A percentile compares a stretch with the other conserved stretches of the same genome.
Evolutionary conservation across 2,113 vertebrate genomes (phyloP).

Genomic region (Dissostichus mawsoni): DNA sequence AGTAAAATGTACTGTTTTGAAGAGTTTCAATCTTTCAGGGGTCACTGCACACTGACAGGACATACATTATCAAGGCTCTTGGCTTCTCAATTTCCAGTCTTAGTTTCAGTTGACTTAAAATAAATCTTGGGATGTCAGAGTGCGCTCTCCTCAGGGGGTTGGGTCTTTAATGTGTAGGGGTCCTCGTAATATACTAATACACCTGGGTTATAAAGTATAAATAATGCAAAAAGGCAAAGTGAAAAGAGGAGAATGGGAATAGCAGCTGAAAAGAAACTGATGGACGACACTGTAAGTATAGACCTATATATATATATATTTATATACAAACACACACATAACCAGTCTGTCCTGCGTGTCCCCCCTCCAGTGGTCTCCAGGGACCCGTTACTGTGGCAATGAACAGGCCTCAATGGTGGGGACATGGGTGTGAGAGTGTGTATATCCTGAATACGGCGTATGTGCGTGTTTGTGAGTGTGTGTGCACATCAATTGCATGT

Average conservation of each 20-base stretch:
- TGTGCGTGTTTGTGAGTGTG: slow-evolving; percentile 36
- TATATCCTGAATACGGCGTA: slow-evolving; percentile 43
- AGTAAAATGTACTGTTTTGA: slow-evolving; percentile 9
- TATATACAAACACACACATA: slow-evolving; percentile 60
- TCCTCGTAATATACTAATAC: background rate
- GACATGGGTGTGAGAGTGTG: slow-evolving; percentile 51
- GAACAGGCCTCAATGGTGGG: slow-evolving; percentile 67
- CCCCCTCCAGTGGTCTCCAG: slow-evolving; percentile 71
- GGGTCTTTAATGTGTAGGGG: background rate
- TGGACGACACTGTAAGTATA: slow-evolving; percentile 11
- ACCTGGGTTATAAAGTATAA: background rate
- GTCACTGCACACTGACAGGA: slow-evolving; percentile 22
- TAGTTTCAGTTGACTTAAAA: slow-evolving; percentile 34
- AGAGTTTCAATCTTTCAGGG: slow-evolving; percentile 35
- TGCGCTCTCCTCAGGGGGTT: slow-evolving; percentile 6
- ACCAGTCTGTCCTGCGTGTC: slow-evolving; percentile 54
- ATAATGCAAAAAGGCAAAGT: background rate
- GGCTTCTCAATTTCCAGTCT: slow-evolving; percentile 27
- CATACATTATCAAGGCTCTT: slow-evolving; percentile 32
- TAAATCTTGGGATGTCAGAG: slow-evolving; percentile 6
- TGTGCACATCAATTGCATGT: slow-evolving; percentile 54
- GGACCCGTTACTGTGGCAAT: slow-evolving; percentile 83
- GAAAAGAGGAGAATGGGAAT: background rate
- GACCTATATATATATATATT: background rate
- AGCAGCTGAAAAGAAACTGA: slow-evolving; percentile 37